Percentiles rank a stretch among this genome's conserved stretches.
Evolutionary conservation across 1,140 invertebrate genomes (phyloP).

Genomic region (Acromyrmex echinatior): DNA sequence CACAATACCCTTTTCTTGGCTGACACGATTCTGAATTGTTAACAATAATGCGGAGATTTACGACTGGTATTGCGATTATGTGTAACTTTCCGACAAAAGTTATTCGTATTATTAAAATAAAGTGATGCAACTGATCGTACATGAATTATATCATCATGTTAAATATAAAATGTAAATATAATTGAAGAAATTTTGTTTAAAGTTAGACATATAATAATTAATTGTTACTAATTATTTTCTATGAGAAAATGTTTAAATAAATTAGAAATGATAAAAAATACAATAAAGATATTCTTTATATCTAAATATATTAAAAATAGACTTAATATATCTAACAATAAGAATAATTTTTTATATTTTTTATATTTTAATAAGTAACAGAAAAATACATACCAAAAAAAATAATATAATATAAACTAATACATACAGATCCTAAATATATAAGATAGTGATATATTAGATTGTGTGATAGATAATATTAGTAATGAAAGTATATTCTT

Average conservation of each 20-base stretch:
- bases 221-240: neutral
- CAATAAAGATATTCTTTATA: neutral
- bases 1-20: slow-evolving; percentile 33
- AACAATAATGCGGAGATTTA: slow-evolving; percentile 28
- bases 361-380: too few relatives aligned
- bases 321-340: neutral
- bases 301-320: too few relatives aligned
- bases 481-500: neutral
- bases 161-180: neutral
- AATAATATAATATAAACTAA: neutral
- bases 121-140: neutral
- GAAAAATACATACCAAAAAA: neutral
- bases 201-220: neutral
- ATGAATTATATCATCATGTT: neutral
- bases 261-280: neutral
- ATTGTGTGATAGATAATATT: neutral
- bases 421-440: neutral
- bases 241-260: neutral
- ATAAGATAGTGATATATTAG: neutral
- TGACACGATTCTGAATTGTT: slow-evolving; percentile 48
- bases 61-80: neutral
- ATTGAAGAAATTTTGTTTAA: neutral
- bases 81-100: slow-evolving; percentile 1
- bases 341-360: neutral
- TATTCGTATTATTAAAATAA: slow-evolving; percentile 24